Evolutionary conservation across 2,888 invertebrate genomes (phyloP).

Genomic region (Drosophila borborema): DNA sequence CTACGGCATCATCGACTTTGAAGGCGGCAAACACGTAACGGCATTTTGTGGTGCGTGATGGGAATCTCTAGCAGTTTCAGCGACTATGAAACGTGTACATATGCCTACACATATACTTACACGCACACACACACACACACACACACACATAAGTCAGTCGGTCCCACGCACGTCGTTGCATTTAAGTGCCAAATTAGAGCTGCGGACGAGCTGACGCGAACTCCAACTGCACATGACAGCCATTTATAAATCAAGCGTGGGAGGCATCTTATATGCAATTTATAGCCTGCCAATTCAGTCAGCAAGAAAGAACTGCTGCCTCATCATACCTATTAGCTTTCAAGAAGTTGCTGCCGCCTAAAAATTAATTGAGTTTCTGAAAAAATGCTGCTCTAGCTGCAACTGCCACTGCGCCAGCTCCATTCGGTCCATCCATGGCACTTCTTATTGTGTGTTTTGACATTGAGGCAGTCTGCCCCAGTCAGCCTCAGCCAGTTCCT

Average conservation of each 20-base stretch:
- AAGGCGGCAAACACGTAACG: slow-evolving; percentile 76
- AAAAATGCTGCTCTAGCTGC: slow-evolving; percentile 22
- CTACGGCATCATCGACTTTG: slow-evolving; percentile 40
- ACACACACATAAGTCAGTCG: slow-evolving; percentile 44
- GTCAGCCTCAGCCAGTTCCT: background rate
- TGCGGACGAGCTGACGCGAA: slow-evolving; percentile 26
- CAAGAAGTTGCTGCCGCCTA: slow-evolving; percentile 27
- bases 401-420: slow-evolving; percentile 28
- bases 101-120: slow-evolving; percentile 61
- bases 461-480: slow-evolving; percentile 25
- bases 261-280: slow-evolving; percentile 59
- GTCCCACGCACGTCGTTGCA: slow-evolving; percentile 77
- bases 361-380: slow-evolving; percentile 66
- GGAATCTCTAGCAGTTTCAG: slow-evolving; percentile 62
- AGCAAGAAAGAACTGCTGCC: slow-evolving; percentile 32
- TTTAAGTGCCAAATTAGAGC: slow-evolving; percentile 80
- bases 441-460: slow-evolving; percentile 14
- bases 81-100: slow-evolving; percentile 68
- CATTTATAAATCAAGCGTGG: slow-evolving; percentile 59
- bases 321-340: slow-evolving; percentile 50
- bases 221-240: slow-evolving; percentile 50
- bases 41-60: slow-evolving; percentile 78
- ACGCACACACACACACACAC: slow-evolving; percentile 5
- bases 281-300: slow-evolving; percentile 62
- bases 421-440: slow-evolving; percentile 19